A percentile compares a stretch with the other conserved stretches of the same genome.
Conservation (phyloP, 2,888 invertebrate genomes). For the Coenonympha arcania region DNA sequence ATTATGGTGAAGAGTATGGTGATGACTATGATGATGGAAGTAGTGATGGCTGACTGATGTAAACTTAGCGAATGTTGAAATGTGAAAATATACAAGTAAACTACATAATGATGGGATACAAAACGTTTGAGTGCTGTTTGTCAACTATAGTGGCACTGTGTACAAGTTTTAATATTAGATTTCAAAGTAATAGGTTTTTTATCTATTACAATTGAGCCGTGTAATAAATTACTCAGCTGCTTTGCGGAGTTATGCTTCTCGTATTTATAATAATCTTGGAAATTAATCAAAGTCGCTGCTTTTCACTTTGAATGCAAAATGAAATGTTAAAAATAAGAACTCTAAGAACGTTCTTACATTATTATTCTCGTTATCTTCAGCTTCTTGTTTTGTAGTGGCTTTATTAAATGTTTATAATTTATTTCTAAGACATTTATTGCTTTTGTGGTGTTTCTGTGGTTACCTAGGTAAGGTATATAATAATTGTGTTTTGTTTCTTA, state of each 20-base stretch:
- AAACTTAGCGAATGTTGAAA: neutral
- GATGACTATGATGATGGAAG: too few species aligned
- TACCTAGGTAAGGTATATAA: too few species aligned
- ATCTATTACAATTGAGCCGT: conserved; percentile 15
- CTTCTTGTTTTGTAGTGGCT: too few species aligned
- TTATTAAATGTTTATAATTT: too few species aligned
- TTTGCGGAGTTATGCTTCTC: conserved; percentile 7
- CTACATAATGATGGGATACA: too few species aligned
- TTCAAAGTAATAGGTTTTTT: conserved; percentile 22
- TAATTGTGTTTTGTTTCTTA: too few species aligned
- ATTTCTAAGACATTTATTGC: too few species aligned
- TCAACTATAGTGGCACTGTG: conserved; percentile 1
- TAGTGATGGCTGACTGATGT: too few species aligned
- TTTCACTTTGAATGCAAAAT: neutral
- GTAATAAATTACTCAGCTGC: conserved; percentile 17
- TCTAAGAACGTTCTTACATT: neutral
- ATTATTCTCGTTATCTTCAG: neutral
- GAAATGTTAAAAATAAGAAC: neutral
- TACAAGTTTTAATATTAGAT: conserved; percentile 12
- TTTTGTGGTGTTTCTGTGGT: too few species aligned
- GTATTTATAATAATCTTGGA: conserved; percentile 11
- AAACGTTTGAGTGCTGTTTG: too few species aligned
- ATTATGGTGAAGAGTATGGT: too few species aligned
- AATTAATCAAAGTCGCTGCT: conserved; percentile 11
- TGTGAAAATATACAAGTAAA: neutral